Conservation (phyloP, 2,113 vertebrate species). For the Athene cunicularia region DNA sequence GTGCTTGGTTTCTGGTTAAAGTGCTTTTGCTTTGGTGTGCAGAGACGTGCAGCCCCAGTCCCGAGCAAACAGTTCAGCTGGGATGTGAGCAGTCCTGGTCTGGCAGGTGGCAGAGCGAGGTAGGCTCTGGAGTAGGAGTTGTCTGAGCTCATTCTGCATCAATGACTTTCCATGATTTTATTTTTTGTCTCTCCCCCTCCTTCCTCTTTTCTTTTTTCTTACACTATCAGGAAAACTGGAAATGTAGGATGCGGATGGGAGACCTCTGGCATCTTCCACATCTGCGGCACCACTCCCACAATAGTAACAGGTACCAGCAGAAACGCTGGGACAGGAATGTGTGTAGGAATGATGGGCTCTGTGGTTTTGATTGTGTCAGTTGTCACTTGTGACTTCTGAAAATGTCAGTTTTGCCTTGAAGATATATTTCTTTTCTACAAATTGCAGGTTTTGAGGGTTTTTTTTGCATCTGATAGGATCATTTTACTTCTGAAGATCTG, state of each 20-base stretch:
- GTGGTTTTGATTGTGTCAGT: neutral
- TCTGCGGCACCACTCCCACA: neutral
- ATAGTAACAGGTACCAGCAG: neutral
- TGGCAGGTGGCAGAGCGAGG: neutral
- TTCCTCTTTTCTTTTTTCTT: neutral
- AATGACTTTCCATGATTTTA: neutral
- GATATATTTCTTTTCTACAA: neutral
- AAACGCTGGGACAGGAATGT: fast-evolving
- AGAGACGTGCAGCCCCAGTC: neutral
- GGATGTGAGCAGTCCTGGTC: neutral
- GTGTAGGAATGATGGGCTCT: neutral
- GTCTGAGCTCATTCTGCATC: neutral
- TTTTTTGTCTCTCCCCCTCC: too few relatives aligned
- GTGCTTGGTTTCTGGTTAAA: fast-evolving
- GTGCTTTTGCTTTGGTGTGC: fast-evolving
- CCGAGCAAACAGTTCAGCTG: fast-evolving
- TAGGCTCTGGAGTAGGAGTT: neutral
- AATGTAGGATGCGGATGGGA: neutral
- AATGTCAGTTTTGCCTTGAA: neutral
- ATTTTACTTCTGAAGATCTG: neutral
- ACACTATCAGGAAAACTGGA: neutral
- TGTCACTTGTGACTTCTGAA: neutral
- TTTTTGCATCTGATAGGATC: neutral
- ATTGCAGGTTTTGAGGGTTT: neutral
- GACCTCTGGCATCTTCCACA: neutral